A percentile compares a stretch with the other conserved stretches of the same genome.
Evolutionary conservation across 2,888 invertebrate species (phyloP).

Genomic region (Anthrax anthrax): DNA sequence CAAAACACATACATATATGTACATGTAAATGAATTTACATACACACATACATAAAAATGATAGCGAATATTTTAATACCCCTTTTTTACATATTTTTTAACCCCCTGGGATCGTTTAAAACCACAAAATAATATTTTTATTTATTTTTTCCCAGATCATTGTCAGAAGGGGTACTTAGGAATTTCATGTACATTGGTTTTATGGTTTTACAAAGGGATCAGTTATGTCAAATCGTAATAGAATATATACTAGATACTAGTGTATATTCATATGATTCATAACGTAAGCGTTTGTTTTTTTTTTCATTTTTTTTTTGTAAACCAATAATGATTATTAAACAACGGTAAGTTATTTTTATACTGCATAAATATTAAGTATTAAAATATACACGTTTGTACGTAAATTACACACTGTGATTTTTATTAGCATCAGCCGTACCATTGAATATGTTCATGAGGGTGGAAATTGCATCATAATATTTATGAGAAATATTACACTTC

Average conservation of each 20-base stretch:
- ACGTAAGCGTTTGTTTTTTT: background rate
- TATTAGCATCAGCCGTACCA: too few species aligned
- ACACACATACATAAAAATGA: background rate
- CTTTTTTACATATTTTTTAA: conserved; percentile 1
- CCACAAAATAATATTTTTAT: conserved; percentile 14
- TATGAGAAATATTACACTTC: conserved; percentile 8
- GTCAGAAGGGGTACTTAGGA: conserved; percentile 4
- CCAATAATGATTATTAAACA: background rate
- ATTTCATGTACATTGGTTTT: conserved; percentile 11
- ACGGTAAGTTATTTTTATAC: background rate
- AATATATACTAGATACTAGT: background rate
- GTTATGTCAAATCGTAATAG: background rate
- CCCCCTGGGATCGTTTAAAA: conserved; percentile 10
- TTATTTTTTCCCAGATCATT: conserved; percentile 13
- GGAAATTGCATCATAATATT: conserved; percentile 14
- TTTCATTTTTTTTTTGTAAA: background rate
- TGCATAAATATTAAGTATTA: too few species aligned
- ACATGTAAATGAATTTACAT: too few species aligned
- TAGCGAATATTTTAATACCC: too few species aligned
- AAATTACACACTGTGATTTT: too few species aligned
- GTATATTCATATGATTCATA: background rate
- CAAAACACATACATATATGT: background rate
- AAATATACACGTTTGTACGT: too few species aligned
- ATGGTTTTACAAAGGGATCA: conserved; percentile 13
- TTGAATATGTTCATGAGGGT: conserved; percentile 5